These are phyloP conservation scores for Peromyscus melanophrys DNA, from an alignment of 2,797 vertebrate species.

Conservation along the genomic window DNA sequence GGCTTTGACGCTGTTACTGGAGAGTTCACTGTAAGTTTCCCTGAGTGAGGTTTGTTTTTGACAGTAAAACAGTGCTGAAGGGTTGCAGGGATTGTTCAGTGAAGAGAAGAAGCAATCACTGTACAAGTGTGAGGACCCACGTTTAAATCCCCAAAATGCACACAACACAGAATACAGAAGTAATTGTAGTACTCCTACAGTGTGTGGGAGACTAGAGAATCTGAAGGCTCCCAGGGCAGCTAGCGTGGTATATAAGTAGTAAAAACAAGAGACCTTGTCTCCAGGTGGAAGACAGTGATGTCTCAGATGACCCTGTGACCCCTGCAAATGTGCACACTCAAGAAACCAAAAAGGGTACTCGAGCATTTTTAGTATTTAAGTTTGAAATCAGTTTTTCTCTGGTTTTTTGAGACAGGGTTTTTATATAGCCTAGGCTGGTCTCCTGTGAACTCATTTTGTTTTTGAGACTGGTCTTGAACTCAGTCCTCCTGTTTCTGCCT, in stretches of 20 bases:
- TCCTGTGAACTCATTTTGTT: background rate
- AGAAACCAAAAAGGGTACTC: background rate
- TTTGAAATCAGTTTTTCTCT: constrained; percentile 33
- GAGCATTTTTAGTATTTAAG: constrained; percentile 4
- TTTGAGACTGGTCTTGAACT: background rate
- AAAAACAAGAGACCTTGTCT: background rate
- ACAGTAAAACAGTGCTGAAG: background rate
- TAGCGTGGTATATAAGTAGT: background rate
- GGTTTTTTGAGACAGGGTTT: background rate
- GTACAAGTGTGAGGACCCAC: background rate
- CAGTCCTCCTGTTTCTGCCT: background rate
- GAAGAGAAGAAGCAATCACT: background rate
- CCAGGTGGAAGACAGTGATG: background rate
- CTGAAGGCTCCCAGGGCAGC: background rate
- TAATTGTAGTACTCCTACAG: background rate
- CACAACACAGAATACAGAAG: background rate
- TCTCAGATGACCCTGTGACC: background rate
- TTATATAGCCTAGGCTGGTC: background rate
- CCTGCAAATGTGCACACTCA: background rate
- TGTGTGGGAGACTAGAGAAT: background rate
- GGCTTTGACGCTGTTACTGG: constrained; percentile 99
- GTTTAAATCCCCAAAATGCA: background rate
- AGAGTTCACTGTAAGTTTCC: constrained; percentile 97
- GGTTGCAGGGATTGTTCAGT: background rate
- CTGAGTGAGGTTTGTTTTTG: background rate